Percentiles rank a stretch among this genome's conserved stretches.
Conservation (phyloP, 1,140 invertebrate genomes). For the Camponotus vicinus region DNA sequence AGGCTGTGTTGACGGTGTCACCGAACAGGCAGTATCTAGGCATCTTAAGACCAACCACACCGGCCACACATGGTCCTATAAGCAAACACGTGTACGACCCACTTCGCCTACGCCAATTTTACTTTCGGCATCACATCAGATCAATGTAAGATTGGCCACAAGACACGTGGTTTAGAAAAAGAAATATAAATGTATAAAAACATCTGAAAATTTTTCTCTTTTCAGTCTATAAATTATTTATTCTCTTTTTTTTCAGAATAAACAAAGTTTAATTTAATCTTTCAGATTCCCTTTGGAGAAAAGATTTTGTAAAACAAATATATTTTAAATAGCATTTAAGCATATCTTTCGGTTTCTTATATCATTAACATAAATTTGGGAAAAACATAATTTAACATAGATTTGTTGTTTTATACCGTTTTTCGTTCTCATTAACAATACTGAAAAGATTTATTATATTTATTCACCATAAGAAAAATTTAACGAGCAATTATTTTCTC, state of each 20-base stretch:
- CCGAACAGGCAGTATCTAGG: conserved; percentile 97
- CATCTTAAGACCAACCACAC: conserved; percentile 97
- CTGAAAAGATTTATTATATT: background rate
- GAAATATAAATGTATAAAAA: background rate
- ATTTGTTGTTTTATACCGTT: background rate
- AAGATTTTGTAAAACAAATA: background rate
- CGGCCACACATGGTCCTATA: conserved; percentile 95
- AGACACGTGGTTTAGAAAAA: background rate
- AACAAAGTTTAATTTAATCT: background rate
- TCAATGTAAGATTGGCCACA: background rate
- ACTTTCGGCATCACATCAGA: background rate
- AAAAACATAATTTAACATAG: background rate
- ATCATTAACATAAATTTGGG: background rate
- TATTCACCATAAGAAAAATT: background rate
- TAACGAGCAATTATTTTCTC: conserved; percentile 3
- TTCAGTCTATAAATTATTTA: background rate
- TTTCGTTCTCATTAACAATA: background rate
- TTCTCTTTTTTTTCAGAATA: too few species aligned
- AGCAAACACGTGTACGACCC: conserved; percentile 56
- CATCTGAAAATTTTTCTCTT: background rate
- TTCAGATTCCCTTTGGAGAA: background rate
- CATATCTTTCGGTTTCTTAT: background rate
- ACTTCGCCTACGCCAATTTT: background rate
- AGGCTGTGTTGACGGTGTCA: conserved; percentile 97
- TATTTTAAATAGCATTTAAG: background rate